Percentiles rank a stretch among this genome's conserved stretches.
Evolutionary conservation across 1,140 invertebrate genomes (phyloP).

Genomic region (Hesperophylax magnus): DNA sequence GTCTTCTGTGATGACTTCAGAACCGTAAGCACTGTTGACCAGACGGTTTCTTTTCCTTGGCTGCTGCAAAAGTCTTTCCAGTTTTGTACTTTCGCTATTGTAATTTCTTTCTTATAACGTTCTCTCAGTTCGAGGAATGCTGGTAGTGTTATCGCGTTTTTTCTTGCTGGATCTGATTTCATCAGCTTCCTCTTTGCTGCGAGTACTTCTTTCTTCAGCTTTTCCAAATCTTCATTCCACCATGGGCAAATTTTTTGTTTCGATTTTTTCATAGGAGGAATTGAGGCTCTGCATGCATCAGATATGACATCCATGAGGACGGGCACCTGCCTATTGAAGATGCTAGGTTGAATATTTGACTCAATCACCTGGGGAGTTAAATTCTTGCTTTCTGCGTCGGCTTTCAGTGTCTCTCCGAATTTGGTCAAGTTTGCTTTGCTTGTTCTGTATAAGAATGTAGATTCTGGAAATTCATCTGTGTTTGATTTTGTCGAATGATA

Average conservation of each 20-base stretch:
- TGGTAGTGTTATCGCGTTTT: not conserved
- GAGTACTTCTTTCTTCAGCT: not conserved
- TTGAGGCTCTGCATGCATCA: not conserved
- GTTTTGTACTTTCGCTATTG: not conserved
- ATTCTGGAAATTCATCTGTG: not conserved
- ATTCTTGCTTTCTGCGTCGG: too few species aligned
- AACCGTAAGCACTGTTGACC: not conserved
- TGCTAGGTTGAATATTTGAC: not conserved
- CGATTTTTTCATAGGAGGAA: not conserved
- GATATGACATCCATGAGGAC: not conserved
- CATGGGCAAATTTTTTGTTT: too few species aligned
- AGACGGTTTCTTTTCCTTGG: not conserved
- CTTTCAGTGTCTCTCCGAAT: not conserved
- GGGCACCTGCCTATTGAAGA: too few species aligned
- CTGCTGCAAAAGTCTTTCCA: not conserved
- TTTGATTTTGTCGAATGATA: too few species aligned
- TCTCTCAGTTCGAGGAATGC: not conserved
- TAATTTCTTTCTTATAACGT: not conserved
- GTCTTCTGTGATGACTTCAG: not conserved
- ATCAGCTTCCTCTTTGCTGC: not conserved
- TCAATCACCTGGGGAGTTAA: not conserved
- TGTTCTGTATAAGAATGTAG: not conserved
- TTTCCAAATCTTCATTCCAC: not conserved
- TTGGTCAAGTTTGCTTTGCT: slow-evolving; percentile 4
- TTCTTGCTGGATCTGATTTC: not conserved